Conservation (phyloP, 2,888 invertebrate genomes). For the Drosophila mimica region DNA sequence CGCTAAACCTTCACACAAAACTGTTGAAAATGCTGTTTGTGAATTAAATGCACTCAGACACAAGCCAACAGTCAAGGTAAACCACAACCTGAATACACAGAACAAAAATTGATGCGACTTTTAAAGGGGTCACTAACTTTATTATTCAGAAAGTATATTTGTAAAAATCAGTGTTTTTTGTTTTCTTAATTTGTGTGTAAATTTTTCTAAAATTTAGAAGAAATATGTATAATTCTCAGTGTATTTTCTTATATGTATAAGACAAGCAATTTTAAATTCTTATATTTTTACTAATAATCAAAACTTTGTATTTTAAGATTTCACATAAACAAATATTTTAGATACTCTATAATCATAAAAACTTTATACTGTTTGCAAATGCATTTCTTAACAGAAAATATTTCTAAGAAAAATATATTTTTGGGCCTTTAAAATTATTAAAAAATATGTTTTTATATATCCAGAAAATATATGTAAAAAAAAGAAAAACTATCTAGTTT, state of each 20-base stretch:
- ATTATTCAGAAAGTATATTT: background rate
- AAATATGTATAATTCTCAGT: too few species aligned
- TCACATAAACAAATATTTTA: too few species aligned
- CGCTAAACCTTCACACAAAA: background rate
- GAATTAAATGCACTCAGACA: conserved; percentile 7
- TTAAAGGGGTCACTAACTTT: background rate
- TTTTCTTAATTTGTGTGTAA: too few species aligned
- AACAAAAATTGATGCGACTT: background rate
- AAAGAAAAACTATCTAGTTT: background rate
- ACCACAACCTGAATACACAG: background rate
- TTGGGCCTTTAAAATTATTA: too few species aligned
- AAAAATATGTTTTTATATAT: too few species aligned
- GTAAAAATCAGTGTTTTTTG: background rate
- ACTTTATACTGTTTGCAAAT: background rate
- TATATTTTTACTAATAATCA: too few species aligned
- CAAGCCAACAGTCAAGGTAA: conserved; percentile 13
- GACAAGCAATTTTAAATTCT: too few species aligned
- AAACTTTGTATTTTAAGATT: too few species aligned
- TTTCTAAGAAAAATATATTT: too few species aligned
- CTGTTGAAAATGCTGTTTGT: conserved; percentile 19
- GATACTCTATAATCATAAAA: too few species aligned
- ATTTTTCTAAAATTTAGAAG: too few species aligned
- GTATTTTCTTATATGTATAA: too few species aligned
- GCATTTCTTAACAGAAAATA: conserved; percentile 8
- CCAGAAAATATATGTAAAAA: background rate